A percentile compares a stretch with the other conserved stretches of the same genome.
Evolutionary conservation across 2,113 vertebrate genomes (phyloP).

Genomic region (Polypterus bichir): DNA sequence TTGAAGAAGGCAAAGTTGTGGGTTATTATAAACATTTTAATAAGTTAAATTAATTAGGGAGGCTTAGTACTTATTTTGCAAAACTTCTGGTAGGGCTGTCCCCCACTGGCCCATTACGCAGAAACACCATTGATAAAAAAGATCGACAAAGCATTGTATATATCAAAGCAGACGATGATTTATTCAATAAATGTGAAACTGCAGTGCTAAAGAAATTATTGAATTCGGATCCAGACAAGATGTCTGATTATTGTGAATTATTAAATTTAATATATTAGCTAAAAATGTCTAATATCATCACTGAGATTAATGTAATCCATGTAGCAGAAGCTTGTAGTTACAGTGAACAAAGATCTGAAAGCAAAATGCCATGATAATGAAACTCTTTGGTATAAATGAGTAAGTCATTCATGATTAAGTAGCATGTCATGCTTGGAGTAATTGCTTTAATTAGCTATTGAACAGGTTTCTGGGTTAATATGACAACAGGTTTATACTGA

Average conservation of each 20-base stretch:
- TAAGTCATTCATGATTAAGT: constrained; percentile 63
- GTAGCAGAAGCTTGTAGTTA: constrained; percentile 14
- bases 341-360: neutral
- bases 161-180: too few relatives aligned
- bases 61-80: too few relatives aligned
- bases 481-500: constrained; percentile 67
- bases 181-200: too few relatives aligned
- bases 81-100: too few relatives aligned
- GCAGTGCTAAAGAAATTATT: too few relatives aligned
- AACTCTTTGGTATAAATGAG: constrained; percentile 48
- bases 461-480: constrained; percentile 80
- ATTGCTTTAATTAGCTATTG: constrained; percentile 89
- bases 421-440: constrained; percentile 61
- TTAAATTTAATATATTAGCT: neutral
- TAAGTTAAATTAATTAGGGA: too few relatives aligned
- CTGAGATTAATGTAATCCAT: neutral
- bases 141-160: too few relatives aligned
- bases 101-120: too few relatives aligned
- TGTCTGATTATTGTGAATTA: neutral
- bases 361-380: constrained; percentile 42
- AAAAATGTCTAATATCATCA: neutral
- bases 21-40: too few relatives aligned
- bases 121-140: too few relatives aligned
- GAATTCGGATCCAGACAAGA: too few relatives aligned
- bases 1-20: too few relatives aligned